phyloP scores from a whole-genome alignment of 2,888 invertebrate species.

The Drosophila rellima region DNA sequence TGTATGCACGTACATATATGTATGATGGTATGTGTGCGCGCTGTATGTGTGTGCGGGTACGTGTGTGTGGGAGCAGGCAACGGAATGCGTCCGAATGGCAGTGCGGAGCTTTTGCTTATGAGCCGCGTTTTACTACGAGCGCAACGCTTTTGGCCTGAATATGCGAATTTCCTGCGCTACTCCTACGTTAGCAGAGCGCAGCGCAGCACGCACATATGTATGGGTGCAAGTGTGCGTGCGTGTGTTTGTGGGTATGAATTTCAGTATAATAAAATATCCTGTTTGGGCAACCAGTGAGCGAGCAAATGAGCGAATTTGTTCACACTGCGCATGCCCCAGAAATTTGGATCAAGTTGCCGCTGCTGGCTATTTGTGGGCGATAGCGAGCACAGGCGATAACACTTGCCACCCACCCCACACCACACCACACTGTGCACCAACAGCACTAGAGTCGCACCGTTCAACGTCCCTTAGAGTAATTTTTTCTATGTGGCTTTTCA shows the following conservation, averaged over 20 bases:
- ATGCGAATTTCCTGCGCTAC: slow-evolving; percentile 76
- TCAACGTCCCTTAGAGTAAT: slow-evolving; percentile 51
- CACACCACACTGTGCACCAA: slow-evolving; percentile 26
- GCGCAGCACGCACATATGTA: slow-evolving; percentile 36
- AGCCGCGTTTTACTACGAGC: slow-evolving; percentile 67
- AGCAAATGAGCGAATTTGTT: slow-evolving; percentile 25
- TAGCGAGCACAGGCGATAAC: slow-evolving; percentile 67
- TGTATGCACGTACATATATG: slow-evolving; percentile 26
- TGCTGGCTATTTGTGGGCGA: slow-evolving; percentile 67
- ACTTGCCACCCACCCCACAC: slow-evolving; percentile 42
- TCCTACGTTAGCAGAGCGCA: slow-evolving; percentile 61
- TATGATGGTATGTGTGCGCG: slow-evolving; percentile 39
- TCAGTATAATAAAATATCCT: slow-evolving; percentile 85
- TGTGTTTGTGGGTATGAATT: slow-evolving; percentile 62
- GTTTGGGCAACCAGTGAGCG: slow-evolving; percentile 62
- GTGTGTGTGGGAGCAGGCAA: slow-evolving; percentile 62
- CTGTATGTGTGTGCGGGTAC: slow-evolving; percentile 45
- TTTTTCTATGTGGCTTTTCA: slow-evolving; percentile 37
- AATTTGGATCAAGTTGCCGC: slow-evolving; percentile 75
- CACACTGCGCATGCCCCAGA: slow-evolving; percentile 58
- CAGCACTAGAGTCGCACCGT: slow-evolving; percentile 56
- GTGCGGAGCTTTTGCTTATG: slow-evolving; percentile 81
- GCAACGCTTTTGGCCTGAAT: slow-evolving; percentile 72
- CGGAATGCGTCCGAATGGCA: slow-evolving; percentile 83
- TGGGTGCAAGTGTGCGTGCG: background rate